Evolutionary conservation across 1,140 invertebrate genomes (phyloP), one percentile per base, ranked within the genome.

Genomic region (Ostrea denselamellosa): DNA sequence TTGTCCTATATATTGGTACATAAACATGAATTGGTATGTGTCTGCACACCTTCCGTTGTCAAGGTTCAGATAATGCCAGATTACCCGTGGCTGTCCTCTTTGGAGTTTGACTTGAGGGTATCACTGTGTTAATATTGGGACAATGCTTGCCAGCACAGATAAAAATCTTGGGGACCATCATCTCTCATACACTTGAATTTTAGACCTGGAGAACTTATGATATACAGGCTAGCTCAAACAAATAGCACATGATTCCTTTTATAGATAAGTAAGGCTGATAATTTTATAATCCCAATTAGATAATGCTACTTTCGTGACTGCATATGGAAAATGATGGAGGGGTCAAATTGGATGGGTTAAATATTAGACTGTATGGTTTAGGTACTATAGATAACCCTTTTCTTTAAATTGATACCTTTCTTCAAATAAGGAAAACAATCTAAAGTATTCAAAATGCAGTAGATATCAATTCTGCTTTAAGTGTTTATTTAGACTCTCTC

Each of bases 71-170:
- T 71, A 71, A 71, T 71, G 68, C 25, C 68, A 71, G 68, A 71
- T 71, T 71, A 71, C 25, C 22, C 8, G 12, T 71, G 68, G 25
- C 44, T 7, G 51, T 83, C 82, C 51, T 83, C 82, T 83, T 83
- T 83, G 82, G 82, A 83, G 82, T 83, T 83, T 83, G 82, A 83
- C 82, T 53, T 1, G 51, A 54, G 82, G 82, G 82, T 83, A 83
- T 83, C 82, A 83, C 82, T 83, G 22, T 19, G 82, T 83, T 83
- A 83, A 83, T 83, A 83, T 83, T 83, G 44, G 82, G 44, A 53
- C 53, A 53, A 83, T 52, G 82, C 53, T 53, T 52, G 53, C 82
- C 51, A 54, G 44, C 82, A 3, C 51, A 83, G 44, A 83, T 53
- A 53, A 54, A 83, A 25, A 54, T 52, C 53, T 53, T 83, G 82